Conservation (phyloP, 2,797 vertebrate genomes). For the Semaprochilodus insignis region DNA sequence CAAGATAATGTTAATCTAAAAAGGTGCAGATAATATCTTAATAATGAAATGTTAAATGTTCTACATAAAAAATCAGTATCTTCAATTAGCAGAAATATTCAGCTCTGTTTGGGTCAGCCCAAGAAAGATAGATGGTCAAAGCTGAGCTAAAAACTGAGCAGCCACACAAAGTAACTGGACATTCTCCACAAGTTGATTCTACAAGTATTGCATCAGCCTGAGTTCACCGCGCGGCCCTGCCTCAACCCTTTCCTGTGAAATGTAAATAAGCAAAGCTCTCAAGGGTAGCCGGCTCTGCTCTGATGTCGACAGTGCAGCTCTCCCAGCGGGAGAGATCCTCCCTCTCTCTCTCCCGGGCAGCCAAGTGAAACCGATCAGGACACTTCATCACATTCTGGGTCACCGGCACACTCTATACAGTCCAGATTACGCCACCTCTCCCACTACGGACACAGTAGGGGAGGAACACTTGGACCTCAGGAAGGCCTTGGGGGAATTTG, state of each 20-base stretch:
- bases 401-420: slow-evolving; percentile 16
- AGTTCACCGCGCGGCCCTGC: not conserved
- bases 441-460: not conserved
- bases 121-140: not conserved
- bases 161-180: not conserved
- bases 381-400: slow-evolving; percentile 44
- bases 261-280: slow-evolving; percentile 43
- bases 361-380: slow-evolving; percentile 46
- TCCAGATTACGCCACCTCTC: slow-evolving; percentile 1
- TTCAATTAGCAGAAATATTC: too few relatives aligned
- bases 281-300: slow-evolving; percentile 17
- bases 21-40: not conserved
- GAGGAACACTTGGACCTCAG: not conserved
- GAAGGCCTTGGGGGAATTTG: not conserved
- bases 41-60: too few relatives aligned
- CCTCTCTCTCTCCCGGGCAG: slow-evolving; percentile 13
- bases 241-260: slow-evolving; percentile 20
- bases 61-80: not conserved
- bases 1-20: not conserved
- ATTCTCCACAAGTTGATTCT: slow-evolving; percentile 9
- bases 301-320: slow-evolving; percentile 32
- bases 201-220: slow-evolving; percentile 27
- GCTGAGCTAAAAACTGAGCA: not conserved
- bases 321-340: slow-evolving; percentile 28
- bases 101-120: not conserved